Evolutionary conservation across 2,797 vertebrate genomes (phyloP).

Genomic region (Halcyon leucocephala): DNA sequence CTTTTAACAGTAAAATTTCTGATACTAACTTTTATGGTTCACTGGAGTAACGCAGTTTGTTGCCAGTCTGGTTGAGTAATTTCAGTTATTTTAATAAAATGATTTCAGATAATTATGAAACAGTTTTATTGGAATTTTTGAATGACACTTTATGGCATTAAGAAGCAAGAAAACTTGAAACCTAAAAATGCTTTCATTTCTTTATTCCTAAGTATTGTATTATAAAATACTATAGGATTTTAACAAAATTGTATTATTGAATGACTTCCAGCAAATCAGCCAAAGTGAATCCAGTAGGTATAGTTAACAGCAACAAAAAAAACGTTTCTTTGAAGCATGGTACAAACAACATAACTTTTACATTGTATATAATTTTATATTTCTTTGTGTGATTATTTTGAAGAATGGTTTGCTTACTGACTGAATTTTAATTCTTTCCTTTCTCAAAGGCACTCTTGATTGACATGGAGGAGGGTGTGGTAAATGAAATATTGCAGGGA

Average conservation of each 20-base stretch:
- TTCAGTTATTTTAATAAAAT: background rate
- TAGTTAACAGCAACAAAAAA: background rate
- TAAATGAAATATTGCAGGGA: conserved; percentile 93
- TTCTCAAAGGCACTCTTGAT: conserved; percentile 90
- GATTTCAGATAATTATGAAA: background rate
- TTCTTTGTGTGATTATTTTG: background rate
- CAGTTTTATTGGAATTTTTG: background rate
- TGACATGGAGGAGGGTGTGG: conserved; percentile 98
- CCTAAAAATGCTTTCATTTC: background rate
- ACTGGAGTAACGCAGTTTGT: background rate
- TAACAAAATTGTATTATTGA: background rate
- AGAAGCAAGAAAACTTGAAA: background rate
- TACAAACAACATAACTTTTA: background rate
- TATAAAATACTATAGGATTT: background rate
- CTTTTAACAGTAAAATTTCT: background rate
- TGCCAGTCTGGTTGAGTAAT: background rate
- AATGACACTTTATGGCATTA: background rate
- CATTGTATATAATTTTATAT: background rate
- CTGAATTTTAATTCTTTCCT: conserved; percentile 50
- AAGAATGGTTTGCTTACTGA: conserved; percentile 17
- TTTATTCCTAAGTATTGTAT: background rate
- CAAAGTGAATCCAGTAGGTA: background rate
- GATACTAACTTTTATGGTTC: background rate
- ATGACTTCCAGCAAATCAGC: background rate
- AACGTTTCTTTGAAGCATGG: background rate